Conservation (phyloP, 2,888 invertebrate genomes). For the Diloba caeruleocephala region DNA sequence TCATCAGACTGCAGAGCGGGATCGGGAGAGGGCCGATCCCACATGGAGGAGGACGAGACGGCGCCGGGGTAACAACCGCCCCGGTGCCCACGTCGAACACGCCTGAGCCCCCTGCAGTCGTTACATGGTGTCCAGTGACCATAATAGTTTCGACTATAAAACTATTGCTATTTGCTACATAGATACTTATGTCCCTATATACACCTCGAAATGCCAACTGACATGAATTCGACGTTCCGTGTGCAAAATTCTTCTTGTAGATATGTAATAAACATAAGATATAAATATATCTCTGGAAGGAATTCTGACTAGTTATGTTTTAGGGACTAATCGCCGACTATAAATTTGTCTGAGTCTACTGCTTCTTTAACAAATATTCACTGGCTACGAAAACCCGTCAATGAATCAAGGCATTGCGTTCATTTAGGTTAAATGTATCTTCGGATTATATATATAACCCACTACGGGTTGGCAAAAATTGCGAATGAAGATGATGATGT, state of each 20-base stretch:
- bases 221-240: conserved; percentile 30
- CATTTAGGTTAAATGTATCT: too few relatives aligned
- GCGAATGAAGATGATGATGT: too few relatives aligned
- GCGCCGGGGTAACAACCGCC: too few relatives aligned
- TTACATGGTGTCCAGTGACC: conserved; percentile 2
- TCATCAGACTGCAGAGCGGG: too few relatives aligned
- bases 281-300: conserved; percentile 14
- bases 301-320: conserved; percentile 21
- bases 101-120: too few relatives aligned
- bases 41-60: too few relatives aligned
- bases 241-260: conserved; percentile 37
- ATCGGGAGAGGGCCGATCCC: too few relatives aligned
- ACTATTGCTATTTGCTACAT: conserved; percentile 23
- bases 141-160: conserved; percentile 36
- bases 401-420: background rate
- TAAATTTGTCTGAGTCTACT: conserved; percentile 1
- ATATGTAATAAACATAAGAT: conserved; percentile 25
- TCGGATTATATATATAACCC: too few relatives aligned
- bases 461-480: too few relatives aligned
- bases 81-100: too few relatives aligned
- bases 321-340: conserved; percentile 17
- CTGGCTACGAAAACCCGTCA: background rate
- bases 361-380: conserved; percentile 14
- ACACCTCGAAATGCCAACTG: too few relatives aligned
- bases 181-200: too few relatives aligned